Evolutionary conservation across 2,113 vertebrate genomes (phyloP).

Genomic region (Limnothrissa miodon): DNA sequence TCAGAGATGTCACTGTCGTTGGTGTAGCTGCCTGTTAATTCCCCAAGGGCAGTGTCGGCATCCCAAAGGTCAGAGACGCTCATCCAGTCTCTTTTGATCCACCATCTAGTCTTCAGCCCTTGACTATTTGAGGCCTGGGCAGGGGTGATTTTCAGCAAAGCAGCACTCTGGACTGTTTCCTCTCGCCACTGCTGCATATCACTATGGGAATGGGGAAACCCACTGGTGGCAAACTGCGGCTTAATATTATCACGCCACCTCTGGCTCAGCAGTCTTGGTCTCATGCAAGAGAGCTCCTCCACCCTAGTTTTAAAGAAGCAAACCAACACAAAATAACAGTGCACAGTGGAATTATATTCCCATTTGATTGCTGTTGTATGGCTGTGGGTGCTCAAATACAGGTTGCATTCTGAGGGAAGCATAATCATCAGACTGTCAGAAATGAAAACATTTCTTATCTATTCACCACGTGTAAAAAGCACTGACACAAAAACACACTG

Average conservation of each 20-base stretch:
- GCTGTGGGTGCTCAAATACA: slow-evolving; percentile 39
- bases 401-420: slow-evolving; percentile 27
- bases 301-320: slow-evolving; percentile 21
- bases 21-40: slow-evolving; percentile 7
- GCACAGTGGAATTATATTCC: background rate
- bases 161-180: background rate
- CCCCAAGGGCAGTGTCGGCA: background rate
- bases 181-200: background rate
- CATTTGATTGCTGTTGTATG: slow-evolving; percentile 27
- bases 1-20: slow-evolving; percentile 48
- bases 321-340: background rate
- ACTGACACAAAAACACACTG: background rate
- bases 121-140: background rate
- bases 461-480: slow-evolving; percentile 3
- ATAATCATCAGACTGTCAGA: slow-evolving; percentile 29
- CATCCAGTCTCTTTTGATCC: background rate
- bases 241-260: slow-evolving; percentile 21
- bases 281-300: slow-evolving; percentile 22
- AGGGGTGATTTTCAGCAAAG: slow-evolving; percentile 28
- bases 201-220: background rate
- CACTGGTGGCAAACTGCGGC: slow-evolving; percentile 14
- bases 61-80: background rate
- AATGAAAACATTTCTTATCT: slow-evolving; percentile 33
- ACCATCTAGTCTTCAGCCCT: background rate
- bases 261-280: slow-evolving; percentile 32